Evolutionary conservation across 2,113 vertebrate species (phyloP).

Genomic region (Peromyscus californicus): DNA sequence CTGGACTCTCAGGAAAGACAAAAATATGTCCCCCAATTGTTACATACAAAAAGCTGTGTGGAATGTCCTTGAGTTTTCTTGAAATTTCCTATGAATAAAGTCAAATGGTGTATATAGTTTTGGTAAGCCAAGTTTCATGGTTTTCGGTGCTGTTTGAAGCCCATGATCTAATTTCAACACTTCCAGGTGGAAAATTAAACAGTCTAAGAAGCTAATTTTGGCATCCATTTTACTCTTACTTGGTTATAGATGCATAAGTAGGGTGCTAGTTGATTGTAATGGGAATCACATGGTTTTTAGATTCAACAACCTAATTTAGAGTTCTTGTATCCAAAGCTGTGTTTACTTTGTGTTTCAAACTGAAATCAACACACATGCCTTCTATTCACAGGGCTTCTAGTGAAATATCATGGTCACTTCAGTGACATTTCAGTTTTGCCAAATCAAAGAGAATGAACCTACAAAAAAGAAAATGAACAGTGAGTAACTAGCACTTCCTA

Average conservation of each 20-base stretch:
- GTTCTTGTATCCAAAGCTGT: conserved; percentile 51
- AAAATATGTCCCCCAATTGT: not conserved
- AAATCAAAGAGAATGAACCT: conserved; percentile 61
- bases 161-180: conserved; percentile 35
- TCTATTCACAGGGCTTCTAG: not conserved
- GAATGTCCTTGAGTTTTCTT: conserved; percentile 21
- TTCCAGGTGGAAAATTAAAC: conserved; percentile 4
- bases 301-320: conserved; percentile 47
- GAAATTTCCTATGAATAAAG: conserved; percentile 35
- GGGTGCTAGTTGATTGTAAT: conserved; percentile 37
- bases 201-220: conserved; percentile 56
- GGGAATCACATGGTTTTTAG: conserved; percentile 59
- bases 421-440: conserved; percentile 45
- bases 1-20: conserved; percentile 7
- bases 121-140: not conserved
- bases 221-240: conserved; percentile 44
- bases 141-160: conserved; percentile 49
- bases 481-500: conserved; percentile 27
- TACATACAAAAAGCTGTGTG: conserved; percentile 6
- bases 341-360: conserved; percentile 60
- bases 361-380: conserved; percentile 58
- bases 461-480: conserved; percentile 28
- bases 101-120: conserved; percentile 39
- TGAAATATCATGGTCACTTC: conserved; percentile 62
- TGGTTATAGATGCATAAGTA: conserved; percentile 36